Conservation (phyloP, 1,140 invertebrate species). For the Bombus confusus region DNA sequence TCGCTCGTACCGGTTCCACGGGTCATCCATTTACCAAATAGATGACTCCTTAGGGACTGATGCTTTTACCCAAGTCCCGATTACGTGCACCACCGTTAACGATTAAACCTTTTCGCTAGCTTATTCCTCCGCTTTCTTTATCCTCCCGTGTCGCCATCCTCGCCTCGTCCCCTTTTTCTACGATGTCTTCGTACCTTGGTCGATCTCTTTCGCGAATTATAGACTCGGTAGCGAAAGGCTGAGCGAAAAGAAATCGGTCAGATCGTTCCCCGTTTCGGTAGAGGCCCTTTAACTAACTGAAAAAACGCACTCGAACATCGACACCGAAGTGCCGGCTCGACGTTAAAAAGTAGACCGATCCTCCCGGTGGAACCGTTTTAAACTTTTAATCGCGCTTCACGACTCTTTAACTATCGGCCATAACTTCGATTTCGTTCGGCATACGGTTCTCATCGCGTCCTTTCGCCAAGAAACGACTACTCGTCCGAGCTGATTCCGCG, state of each 20-base stretch:
- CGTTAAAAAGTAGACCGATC: conserved; percentile 51
- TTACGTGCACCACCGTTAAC: conserved; percentile 27
- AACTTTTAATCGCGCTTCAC: conserved; percentile 71
- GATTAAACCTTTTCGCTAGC: conserved; percentile 32
- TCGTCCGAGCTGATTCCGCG: neutral
- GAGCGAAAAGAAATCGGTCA: neutral
- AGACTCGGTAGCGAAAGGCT: too few species aligned
- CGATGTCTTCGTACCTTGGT: too few species aligned
- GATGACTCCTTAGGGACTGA: conserved; percentile 62
- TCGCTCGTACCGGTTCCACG: conserved; percentile 17
- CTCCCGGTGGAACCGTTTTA: conserved; percentile 58
- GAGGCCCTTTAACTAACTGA: conserved; percentile 60
- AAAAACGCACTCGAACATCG: conserved; percentile 64
- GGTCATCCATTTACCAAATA: conserved; percentile 59
- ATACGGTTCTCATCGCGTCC: conserved; percentile 39
- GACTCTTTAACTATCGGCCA: conserved; percentile 66
- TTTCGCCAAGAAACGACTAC: neutral
- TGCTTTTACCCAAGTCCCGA: conserved; percentile 44
- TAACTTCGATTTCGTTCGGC: conserved; percentile 53
- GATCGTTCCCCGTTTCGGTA: neutral
- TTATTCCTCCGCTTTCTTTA: conserved; percentile 46
- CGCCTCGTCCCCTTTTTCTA: neutral
- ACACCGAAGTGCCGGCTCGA: conserved; percentile 15
- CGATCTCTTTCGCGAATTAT: too few species aligned
- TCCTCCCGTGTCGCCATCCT: neutral